Evolutionary conservation across 35 echinoderm and acorn worm genomes (phyloP).

Genomic region (Heliocidaris tuberculata): DNA sequence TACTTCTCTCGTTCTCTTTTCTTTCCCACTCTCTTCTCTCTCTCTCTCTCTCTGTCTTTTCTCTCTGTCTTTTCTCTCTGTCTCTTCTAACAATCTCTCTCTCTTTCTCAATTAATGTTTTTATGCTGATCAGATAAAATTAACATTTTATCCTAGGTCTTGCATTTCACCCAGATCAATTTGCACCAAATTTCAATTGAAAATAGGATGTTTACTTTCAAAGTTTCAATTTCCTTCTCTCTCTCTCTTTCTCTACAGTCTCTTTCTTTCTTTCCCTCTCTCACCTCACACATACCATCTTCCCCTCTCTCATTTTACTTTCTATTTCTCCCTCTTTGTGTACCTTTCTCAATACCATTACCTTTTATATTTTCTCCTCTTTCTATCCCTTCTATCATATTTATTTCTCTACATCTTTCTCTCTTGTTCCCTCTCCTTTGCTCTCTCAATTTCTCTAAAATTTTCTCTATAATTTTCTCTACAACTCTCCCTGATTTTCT

Average conservation of each 20-base stretch:
- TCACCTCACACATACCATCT: neutral
- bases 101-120: neutral
- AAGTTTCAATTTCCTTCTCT: neutral
- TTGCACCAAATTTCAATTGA: neutral
- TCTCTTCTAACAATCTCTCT: neutral
- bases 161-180: neutral
- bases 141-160: neutral
- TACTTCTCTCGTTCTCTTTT: neutral
- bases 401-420: neutral
- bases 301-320: neutral
- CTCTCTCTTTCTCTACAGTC: neutral
- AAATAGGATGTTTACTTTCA: constrained; percentile 18
- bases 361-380: neutral
- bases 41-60: neutral
- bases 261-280: neutral
- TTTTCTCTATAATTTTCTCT: too few species aligned
- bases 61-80: neutral
- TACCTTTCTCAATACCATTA: neutral
- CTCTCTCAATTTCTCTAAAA: neutral
- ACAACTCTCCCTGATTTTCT: too few species aligned
- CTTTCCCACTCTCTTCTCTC: neutral
- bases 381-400: neutral
- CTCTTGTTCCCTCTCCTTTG: neutral
- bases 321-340: too few species aligned
- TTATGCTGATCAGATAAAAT: neutral